phyloP scores from a whole-genome alignment of 1,140 invertebrate species.

The Lasioglossum albipes region DNA sequence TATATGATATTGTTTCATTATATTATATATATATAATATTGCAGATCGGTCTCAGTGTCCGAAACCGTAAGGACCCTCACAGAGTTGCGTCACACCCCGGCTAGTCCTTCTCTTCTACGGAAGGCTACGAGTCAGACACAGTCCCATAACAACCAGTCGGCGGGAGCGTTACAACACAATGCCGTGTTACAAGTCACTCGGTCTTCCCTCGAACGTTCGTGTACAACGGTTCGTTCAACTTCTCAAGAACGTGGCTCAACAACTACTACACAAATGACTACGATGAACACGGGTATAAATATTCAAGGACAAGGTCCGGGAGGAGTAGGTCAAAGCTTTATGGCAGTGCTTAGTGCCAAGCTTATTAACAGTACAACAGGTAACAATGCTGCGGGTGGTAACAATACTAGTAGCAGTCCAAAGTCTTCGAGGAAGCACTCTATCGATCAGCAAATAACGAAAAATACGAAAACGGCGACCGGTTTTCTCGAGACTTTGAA shows the following conservation, averaged over 20 bases:
- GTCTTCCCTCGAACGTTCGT: constrained; percentile 67
- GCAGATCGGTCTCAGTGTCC: constrained; percentile 83
- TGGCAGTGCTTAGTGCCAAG: constrained; percentile 87
- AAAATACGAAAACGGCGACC: constrained; percentile 74
- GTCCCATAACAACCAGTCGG: constrained; percentile 50
- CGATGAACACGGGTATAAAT: constrained; percentile 48
- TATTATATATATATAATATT: constrained; percentile 16
- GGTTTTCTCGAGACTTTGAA: constrained; percentile 88
- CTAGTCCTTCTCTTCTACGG: constrained; percentile 89
- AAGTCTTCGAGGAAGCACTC: constrained; percentile 70
- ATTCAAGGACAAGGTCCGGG: constrained; percentile 73
- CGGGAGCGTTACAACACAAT: constrained; percentile 45
- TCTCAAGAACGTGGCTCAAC: constrained; percentile 73
- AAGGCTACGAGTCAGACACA: constrained; percentile 75
- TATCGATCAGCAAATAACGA: constrained; percentile 63
- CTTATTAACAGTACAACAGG: constrained; percentile 79
- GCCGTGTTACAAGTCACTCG: constrained; percentile 68
- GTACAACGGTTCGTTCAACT: constrained; percentile 56
- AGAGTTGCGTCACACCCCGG: constrained; percentile 91
- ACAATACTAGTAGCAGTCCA: constrained; percentile 73
- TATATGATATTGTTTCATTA: too few species aligned
- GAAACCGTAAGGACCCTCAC: constrained; percentile 92
- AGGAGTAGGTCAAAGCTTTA: constrained; percentile 83
- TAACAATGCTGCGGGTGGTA: constrained; percentile 63
- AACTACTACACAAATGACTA: constrained; percentile 58